Evolutionary conservation across 2,797 vertebrate species (phyloP), one percentile per base, ranked within the genome.

Genomic region (Schizopygopsis malacanthus): DNA sequence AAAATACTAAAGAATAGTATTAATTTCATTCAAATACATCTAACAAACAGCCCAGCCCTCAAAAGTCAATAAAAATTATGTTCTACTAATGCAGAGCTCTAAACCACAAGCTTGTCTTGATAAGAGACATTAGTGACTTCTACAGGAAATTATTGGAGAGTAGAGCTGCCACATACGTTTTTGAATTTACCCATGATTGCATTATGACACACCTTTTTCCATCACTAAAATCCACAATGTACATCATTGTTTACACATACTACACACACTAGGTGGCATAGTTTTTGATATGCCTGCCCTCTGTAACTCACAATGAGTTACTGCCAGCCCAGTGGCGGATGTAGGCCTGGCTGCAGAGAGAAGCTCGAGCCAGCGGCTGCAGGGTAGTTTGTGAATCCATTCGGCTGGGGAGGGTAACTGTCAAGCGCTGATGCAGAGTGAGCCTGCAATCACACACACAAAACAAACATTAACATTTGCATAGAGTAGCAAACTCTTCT

Each of bases 311-410:
- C 16, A 37, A 37, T 67, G 47, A 65, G 85, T 95, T 93, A 99
- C 91, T 99, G 98, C 98, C 98, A 99, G 78, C 98, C 97, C 87
- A 97, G 94, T 92, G 97, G 96, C 1, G 97, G 97, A 89, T 96
- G 95, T 81, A 99, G 94, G 88, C 97, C 95, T 6, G 97, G 96
- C 25, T 99, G 98, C 84, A 99, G 93, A 65, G 97, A 93, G 91
- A 99, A 99, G 7, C 97, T 95, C 45, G 97, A 96, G 89, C 97
- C 97, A 72, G 98, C 95, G 3, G 96, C 94, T 25, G 97, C 92
- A 2, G 97, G 92, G 77, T 98, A 99, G 91, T 95, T 97, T 87
- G 96, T 92, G 90, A 98, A 99, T 65, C 96, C 96, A 84, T 97
- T 98, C 22, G 97, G 94, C 89, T 98, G 98, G 89, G 97, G 93